Evolutionary conservation across 2,888 invertebrate genomes (phyloP).

Genomic region (Neoscelio sp.): DNA sequence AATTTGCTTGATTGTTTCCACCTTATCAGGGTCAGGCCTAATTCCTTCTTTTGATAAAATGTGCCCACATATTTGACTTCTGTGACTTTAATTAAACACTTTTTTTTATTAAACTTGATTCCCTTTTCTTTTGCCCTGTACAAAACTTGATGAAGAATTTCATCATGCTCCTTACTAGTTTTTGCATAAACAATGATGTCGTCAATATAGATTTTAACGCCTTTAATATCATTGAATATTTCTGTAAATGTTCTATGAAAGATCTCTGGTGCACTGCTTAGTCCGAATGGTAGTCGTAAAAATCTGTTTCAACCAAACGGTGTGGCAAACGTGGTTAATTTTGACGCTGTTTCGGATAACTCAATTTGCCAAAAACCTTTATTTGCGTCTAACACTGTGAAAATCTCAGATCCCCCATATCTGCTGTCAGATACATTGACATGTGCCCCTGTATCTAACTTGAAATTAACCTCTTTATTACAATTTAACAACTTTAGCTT

Average conservation of each 20-base stretch:
- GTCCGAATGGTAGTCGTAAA: constrained; percentile 72
- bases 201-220: constrained; percentile 71
- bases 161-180: constrained; percentile 53
- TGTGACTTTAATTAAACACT: constrained; percentile 65
- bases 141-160: constrained; percentile 1
- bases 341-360: constrained; percentile 65
- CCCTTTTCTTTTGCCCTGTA: constrained; percentile 19
- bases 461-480: neutral
- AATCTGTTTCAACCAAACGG: constrained; percentile 73
- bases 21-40: constrained; percentile 60
- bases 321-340: constrained; percentile 71
- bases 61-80: constrained; percentile 72
- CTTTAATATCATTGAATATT: constrained; percentile 68
- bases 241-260: constrained; percentile 70
- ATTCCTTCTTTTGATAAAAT: constrained; percentile 64
- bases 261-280: constrained; percentile 71
- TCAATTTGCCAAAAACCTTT: constrained; percentile 69
- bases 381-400: constrained; percentile 69
- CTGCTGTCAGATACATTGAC: constrained; percentile 36
- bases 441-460: constrained; percentile 2
- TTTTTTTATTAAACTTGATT: constrained; percentile 66
- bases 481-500: neutral
- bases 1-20: constrained; percentile 67
- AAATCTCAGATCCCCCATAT: constrained; percentile 53
- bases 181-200: constrained; percentile 67